phyloP scores from a whole-genome alignment of 2,113 vertebrate genomes.

The Leptocoma aspasia region DNA sequence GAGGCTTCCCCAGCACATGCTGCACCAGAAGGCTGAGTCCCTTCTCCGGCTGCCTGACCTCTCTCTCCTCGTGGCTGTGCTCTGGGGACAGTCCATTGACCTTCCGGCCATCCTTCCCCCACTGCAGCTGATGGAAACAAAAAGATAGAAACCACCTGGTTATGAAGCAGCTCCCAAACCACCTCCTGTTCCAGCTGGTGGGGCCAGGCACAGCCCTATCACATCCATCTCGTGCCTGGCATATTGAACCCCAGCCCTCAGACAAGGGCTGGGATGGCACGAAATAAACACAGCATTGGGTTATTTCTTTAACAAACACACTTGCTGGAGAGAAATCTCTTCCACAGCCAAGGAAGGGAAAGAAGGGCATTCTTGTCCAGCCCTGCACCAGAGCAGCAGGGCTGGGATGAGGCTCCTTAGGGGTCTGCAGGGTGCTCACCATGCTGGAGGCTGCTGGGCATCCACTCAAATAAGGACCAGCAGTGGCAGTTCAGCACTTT shows the following conservation, averaged over 20 bases:
- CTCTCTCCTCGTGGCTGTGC: neutral
- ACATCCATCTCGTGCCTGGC: neutral
- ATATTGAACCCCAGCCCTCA: neutral
- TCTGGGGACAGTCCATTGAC: neutral
- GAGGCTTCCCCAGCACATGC: conserved; percentile 80
- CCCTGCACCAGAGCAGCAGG: neutral
- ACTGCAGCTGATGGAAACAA: conserved; percentile 37
- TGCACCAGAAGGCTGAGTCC: conserved; percentile 87
- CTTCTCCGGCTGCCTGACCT: conserved; percentile 59
- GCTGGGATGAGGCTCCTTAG: neutral
- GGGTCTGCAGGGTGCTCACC: neutral
- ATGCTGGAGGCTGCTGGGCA: neutral
- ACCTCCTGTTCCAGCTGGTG: neutral
- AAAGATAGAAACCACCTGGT: neutral
- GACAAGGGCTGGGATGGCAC: conserved; percentile 3
- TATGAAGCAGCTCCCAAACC: neutral
- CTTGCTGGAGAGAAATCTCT: neutral
- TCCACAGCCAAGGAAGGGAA: neutral
- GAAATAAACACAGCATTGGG: neutral
- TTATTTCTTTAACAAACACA: conserved; percentile 42
- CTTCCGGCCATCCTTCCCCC: neutral
- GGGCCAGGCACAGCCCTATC: neutral
- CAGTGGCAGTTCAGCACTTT: neutral
- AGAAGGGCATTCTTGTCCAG: neutral
- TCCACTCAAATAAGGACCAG: neutral